Percentiles rank a stretch among this genome's conserved stretches.
These are phyloP conservation scores for Palythoa caribaeorum DNA, from an alignment of 92 coral and sea anemone species.

Conservation along the genomic window DNA sequence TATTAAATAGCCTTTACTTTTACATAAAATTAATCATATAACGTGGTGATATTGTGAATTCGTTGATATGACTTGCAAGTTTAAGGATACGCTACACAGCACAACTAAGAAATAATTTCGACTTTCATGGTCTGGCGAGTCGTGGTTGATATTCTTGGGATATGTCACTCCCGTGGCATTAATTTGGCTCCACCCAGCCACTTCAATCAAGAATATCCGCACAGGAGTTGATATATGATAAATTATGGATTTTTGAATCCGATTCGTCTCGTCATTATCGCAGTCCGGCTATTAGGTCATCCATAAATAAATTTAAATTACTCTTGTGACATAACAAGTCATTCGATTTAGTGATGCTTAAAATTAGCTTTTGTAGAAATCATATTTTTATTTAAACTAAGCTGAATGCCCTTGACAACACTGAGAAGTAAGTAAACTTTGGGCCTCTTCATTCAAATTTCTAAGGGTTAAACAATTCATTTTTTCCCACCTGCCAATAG, in stretches of 20 bases:
- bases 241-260: constrained; percentile 10
- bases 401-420: background rate
- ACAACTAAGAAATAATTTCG: background rate
- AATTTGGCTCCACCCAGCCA: constrained; percentile 28
- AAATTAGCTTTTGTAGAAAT: background rate
- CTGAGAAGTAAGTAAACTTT: background rate
- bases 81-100: background rate
- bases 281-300: background rate
- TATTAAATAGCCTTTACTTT: background rate
- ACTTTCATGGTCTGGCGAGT: background rate
- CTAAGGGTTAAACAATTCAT: background rate
- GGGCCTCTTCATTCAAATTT: background rate
- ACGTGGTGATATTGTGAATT: background rate
- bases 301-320: background rate
- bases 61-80: background rate
- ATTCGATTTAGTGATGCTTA: background rate
- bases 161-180: background rate
- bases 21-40: background rate
- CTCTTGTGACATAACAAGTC: background rate
- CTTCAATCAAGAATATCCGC: background rate
- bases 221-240: background rate
- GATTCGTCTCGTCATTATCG: constrained; percentile 18
- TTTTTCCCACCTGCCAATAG: background rate
- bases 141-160: background rate
- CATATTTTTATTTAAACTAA: background rate